Base-by-base conservation (phyloP, 2,113 vertebrate species). In the Rhinolophus ferrumequinum region DNA sequence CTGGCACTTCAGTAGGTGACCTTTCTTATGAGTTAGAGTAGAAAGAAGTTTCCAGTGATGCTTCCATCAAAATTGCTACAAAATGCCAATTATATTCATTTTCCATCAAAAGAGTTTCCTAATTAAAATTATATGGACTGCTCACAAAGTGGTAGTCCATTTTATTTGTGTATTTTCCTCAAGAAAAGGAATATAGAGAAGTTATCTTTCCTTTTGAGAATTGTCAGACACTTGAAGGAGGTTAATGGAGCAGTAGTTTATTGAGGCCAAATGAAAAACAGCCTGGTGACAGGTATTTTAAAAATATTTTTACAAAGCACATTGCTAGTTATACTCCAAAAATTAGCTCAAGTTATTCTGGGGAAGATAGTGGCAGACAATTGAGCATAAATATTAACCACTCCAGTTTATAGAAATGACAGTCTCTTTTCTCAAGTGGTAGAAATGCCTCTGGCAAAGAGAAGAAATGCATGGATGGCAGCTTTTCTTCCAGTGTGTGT, bases 401-500 rank as follows among this genome's bases (percentile, higher is more conserved):
- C 56, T 72, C 19, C n/a, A 19, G 56, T 56, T 90, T 90, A n/a
- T 72, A 50, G 75, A 93, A 81, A 76, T 88, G 93, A 75, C 76
- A 88, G 0, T 16, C 60, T 85, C 47, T 97, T 58, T 76, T 95
- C n/a, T 85, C 87, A 58, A 86, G 94, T 95, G 85, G n/a, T 35
- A 30, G 44, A 47, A 79, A 47, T 92, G 88, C 96, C 93, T 84
- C 60, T 82, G 95, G 93, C 91, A 80, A 92, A 79, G 87, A 80
- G 38, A 7, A 70, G 35, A 76, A 80, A n/a, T 16, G 30, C 85
- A 54, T 77, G 38, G 66, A 66, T 81, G 70, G 58, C 72, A 84
- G 22, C 11, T 81, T 88, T 88, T 84, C 64, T 73, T 70, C 38
- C 52, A 15, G 62, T 13, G 0, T 38, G 16, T 67, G 30, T 93